These are phyloP conservation scores for Yponomeuta sedellus DNA, from an alignment of 2,888 invertebrate genomes.

Conservation along the genomic window DNA sequence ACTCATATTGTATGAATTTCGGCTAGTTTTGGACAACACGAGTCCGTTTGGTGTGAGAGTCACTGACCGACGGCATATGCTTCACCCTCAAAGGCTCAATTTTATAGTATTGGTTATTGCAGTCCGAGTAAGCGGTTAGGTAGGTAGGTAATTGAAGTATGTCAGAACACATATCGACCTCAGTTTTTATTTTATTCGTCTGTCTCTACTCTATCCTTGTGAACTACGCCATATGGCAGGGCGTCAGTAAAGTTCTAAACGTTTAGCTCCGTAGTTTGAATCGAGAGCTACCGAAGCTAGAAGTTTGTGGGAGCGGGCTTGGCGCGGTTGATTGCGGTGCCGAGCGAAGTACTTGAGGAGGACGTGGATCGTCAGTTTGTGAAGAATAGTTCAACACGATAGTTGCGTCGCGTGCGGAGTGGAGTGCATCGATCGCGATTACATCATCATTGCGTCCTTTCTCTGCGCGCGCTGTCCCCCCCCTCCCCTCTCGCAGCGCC, in stretches of 20 bases:
- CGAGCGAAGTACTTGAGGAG: not conserved
- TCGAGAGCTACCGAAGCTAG: too few species aligned
- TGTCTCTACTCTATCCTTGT: too few species aligned
- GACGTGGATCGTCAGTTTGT: constrained; percentile 2
- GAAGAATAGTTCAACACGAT: constrained; percentile 26
- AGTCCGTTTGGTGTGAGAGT: constrained; percentile 33
- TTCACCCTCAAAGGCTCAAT: not conserved
- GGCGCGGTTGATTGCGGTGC: too few species aligned
- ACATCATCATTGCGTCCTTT: constrained; percentile 73
- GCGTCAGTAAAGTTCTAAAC: too few species aligned
- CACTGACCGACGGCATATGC: constrained; percentile 42
- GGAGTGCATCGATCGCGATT: constrained; percentile 73
- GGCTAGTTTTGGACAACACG: constrained; percentile 17
- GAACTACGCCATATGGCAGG: too few species aligned
- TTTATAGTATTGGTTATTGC: too few species aligned
- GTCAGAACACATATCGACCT: too few species aligned
- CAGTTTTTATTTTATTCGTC: too few species aligned
- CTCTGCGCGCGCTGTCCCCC: constrained; percentile 69
- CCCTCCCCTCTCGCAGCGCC: constrained; percentile 35
- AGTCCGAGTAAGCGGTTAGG: too few species aligned
- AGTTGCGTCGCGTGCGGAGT: constrained; percentile 40
- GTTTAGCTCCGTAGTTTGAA: too few species aligned
- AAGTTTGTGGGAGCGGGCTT: too few species aligned
- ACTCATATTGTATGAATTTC: not conserved
- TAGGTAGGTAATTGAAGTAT: too few species aligned